These are phyloP conservation scores for Ceratina calcarata DNA, from an alignment of 1,140 invertebrate species.

Conservation along the genomic window DNA sequence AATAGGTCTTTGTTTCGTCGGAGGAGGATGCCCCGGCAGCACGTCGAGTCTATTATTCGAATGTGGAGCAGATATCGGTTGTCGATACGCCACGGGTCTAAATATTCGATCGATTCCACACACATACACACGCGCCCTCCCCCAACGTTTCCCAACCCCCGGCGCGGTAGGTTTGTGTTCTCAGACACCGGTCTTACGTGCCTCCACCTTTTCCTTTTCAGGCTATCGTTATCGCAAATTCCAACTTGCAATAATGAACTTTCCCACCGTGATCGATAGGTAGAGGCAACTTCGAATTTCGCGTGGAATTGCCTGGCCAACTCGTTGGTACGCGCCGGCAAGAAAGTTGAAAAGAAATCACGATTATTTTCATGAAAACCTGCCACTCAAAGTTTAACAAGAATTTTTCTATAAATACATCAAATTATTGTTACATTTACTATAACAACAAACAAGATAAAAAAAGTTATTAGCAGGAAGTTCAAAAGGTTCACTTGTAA, in stretches of 20 bases:
- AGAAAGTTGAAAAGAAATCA: background rate
- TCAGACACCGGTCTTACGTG: slow-evolving; percentile 21
- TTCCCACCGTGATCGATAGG: slow-evolving; percentile 4
- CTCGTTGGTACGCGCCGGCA: background rate
- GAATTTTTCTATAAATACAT: no score
- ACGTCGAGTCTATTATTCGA: slow-evolving; percentile 73
- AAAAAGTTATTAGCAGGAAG: no score
- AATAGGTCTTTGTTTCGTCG: slow-evolving; percentile 72
- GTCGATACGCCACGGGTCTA: slow-evolving; percentile 67
- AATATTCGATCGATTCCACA: slow-evolving; percentile 68
- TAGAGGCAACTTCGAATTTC: background rate
- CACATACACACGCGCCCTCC: background rate
- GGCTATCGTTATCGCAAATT: slow-evolving; percentile 36
- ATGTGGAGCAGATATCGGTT: slow-evolving; percentile 76
- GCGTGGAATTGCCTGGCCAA: background rate
- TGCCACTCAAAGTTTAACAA: no score
- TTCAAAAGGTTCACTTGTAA: no score
- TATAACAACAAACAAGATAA: no score
- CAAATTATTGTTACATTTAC: no score
- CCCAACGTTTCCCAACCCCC: background rate
- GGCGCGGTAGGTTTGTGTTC: background rate
- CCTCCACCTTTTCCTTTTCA: slow-evolving; percentile 17
- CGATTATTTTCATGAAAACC: no score
- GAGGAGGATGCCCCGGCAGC: slow-evolving; percentile 50
- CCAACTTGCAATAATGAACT: slow-evolving; percentile 45